Evolutionary conservation across 1,140 invertebrate species (phyloP).

Genomic region (Drosophila santomea): DNA sequence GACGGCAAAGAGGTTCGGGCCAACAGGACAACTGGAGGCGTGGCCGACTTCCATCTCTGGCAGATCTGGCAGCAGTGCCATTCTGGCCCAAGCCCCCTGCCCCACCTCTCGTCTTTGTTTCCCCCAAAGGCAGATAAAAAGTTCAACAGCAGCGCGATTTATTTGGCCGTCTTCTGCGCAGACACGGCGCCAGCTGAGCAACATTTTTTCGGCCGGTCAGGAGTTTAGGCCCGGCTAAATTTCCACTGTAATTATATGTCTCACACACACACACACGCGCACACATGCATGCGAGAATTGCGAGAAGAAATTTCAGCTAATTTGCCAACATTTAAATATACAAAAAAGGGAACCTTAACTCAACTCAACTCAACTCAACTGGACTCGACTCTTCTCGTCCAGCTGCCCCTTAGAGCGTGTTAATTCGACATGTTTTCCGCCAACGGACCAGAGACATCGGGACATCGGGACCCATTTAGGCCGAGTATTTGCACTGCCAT

Average conservation of each 20-base stretch:
- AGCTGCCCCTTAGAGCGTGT: conserved; percentile 75
- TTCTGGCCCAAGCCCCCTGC: conserved; percentile 32
- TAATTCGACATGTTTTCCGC: conserved; percentile 84
- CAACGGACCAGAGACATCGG: conserved; percentile 49
- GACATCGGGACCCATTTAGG: conserved; percentile 75
- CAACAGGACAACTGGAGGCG: conserved; percentile 64
- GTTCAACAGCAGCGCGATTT: conserved; percentile 83
- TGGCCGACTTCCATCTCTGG: conserved; percentile 61
- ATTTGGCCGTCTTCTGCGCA: conserved; percentile 66
- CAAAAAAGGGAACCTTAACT: conserved; percentile 45
- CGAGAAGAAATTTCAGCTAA: conserved; percentile 76
- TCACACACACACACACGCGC: conserved; percentile 31
- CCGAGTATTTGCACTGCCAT: conserved; percentile 76
- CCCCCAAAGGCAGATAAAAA: conserved; percentile 62
- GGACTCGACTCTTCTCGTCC: conserved; percentile 16
- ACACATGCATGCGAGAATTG: conserved; percentile 50
- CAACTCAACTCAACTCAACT: background rate
- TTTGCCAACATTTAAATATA: conserved; percentile 81
- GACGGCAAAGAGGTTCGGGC: conserved; percentile 21
- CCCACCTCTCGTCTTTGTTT: background rate
- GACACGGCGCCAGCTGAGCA: conserved; percentile 78
- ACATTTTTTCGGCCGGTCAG: conserved; percentile 25
- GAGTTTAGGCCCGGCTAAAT: conserved; percentile 48
- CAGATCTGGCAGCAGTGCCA: conserved; percentile 69
- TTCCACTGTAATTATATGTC: conserved; percentile 72